Evolutionary conservation across 2,113 vertebrate genomes (phyloP).

Genomic region (Daubentonia madagascariensis): DNA sequence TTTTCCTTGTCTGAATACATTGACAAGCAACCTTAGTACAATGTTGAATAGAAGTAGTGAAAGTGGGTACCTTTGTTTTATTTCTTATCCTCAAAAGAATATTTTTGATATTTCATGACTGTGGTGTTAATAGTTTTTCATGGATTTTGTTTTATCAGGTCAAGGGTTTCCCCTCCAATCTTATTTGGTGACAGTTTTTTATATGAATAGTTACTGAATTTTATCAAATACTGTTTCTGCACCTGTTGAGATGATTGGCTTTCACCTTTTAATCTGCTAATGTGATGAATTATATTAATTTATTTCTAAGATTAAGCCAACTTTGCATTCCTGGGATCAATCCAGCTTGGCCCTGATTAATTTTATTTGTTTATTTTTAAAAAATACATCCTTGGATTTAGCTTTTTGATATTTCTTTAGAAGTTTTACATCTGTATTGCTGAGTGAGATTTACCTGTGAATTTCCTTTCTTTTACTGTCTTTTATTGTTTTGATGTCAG

Average conservation of each 20-base stretch:
- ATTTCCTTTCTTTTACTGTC: not conserved
- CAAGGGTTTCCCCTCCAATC: not conserved
- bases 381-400: not conserved
- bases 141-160: not conserved
- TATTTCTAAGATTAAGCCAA: not conserved
- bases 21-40: not conserved
- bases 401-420: not conserved
- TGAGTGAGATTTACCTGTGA: not conserved
- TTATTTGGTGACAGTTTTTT: not conserved
- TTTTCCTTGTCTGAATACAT: not conserved
- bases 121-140: not conserved
- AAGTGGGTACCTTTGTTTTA: not conserved
- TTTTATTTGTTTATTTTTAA: not conserved
- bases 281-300: not conserved
- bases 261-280: not conserved
- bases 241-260: not conserved
- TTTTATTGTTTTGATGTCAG: not conserved
- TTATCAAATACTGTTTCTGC: not conserved
- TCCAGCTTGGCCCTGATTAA: not conserved
- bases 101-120: not conserved
- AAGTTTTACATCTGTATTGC: not conserved
- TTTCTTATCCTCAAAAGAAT: not conserved
- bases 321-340: not conserved
- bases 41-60: not conserved
- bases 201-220: not conserved